Evolutionary conservation across 1,140 invertebrate genomes (phyloP).

Genomic region (Zaprionus capensis): DNA sequence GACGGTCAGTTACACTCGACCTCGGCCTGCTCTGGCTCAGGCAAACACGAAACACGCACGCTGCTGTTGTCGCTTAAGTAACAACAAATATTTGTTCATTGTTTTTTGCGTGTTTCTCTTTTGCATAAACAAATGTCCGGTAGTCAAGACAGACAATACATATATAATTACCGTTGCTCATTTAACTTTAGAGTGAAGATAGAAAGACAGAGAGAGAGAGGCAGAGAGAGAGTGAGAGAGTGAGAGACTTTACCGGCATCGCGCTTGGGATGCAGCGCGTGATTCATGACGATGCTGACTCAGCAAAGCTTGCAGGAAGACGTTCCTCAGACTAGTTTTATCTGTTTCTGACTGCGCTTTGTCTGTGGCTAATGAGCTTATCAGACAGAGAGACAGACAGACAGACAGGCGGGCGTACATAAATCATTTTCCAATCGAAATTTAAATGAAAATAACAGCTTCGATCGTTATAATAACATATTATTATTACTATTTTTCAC

Average conservation of each 20-base stretch:
- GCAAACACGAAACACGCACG: neutral
- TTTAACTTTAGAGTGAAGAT: neutral
- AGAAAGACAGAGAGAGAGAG: neutral
- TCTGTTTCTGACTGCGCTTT: neutral
- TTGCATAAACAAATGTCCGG: conserved; percentile 18
- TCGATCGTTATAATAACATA: neutral
- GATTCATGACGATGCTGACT: conserved; percentile 29
- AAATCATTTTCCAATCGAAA: neutral
- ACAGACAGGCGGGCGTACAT: neutral
- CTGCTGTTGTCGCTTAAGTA: conserved; percentile 13
- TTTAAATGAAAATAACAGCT: neutral
- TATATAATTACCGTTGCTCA: conserved; percentile 17
- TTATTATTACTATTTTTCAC: neutral
- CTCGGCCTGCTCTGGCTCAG: neutral
- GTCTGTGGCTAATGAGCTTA: neutral
- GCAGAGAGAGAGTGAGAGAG: neutral
- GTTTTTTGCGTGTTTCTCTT: conserved; percentile 29
- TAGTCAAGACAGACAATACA: conserved; percentile 14
- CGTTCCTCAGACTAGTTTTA: neutral
- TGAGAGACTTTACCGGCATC: conserved; percentile 1
- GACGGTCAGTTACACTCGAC: conserved; percentile 27
- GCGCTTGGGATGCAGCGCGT: conserved; percentile 8
- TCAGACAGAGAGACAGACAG: neutral
- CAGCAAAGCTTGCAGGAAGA: conserved; percentile 11
- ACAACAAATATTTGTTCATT: conserved; percentile 58